Evolutionary conservation across 2,888 invertebrate genomes (phyloP), one percentile per base, ranked within the genome.

Genomic region (Nemoura dubitans): DNA sequence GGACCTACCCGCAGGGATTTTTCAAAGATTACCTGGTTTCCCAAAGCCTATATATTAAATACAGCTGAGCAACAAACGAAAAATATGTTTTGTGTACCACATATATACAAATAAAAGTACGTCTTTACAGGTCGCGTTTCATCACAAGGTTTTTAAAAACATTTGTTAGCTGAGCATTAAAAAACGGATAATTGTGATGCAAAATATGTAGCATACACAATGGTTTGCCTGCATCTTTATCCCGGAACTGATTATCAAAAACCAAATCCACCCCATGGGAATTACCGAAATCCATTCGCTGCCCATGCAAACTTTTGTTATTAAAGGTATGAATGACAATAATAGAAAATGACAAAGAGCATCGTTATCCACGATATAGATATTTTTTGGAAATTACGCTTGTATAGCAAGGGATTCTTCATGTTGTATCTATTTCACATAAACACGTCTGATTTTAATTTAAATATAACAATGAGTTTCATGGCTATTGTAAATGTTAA

Each of bases 401-500:
- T 59, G 16, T 59, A 36, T 36, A 21, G 59, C 59, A 59, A 59
- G 59, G 59, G 10, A 59, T 59, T 59, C 59, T 59, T 59, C 59
- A 59, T 21, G 59, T 59, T 59, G 59, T 59, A 59, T 59, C 59
- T 59, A 59, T 59, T 59, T 59, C 59, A 59, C 59, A 59, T 59
- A 10, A 59, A 59, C 59, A 59, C 16, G 21, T 59, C 59, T 3
- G 59, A 59, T 59, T 59, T 59, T 59, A 59, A 59, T 59, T 59
- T 59, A 59, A 59, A 59, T 59, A 59, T 59, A 59, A 59, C 59
- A 59, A 59, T 59, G 59, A 59, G 59, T 21, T 59, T 59, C 21
- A 59, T 21, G 59, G 59, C 59, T 59, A 59, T 59, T 59, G 59
- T 59, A 59, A 10, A 21, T 59, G 59, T 59, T 59, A 21, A 59